These are phyloP conservation scores for Sterrhoptilus dennistouni DNA, from an alignment of 2,113 vertebrate genomes.

Conservation along the genomic window DNA sequence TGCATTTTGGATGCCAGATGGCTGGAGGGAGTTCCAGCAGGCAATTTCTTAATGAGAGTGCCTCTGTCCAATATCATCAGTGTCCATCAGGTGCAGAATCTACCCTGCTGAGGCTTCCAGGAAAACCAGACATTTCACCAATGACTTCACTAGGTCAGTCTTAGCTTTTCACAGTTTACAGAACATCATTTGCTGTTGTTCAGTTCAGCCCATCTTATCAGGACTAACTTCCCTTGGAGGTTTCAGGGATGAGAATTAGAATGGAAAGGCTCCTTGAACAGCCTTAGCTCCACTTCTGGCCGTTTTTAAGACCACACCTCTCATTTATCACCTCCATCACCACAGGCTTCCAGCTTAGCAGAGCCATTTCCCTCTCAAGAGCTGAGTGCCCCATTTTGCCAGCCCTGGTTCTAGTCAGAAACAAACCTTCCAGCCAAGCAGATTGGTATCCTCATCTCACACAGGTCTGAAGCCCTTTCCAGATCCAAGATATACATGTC, in stretches of 20 bases:
- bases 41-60: slow-evolving; percentile 27
- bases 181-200: background rate
- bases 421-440: background rate
- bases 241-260: background rate
- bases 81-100: background rate
- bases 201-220: background rate
- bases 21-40: slow-evolving; percentile 28
- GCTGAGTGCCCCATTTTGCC: background rate
- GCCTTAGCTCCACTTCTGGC: background rate
- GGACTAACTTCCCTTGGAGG: background rate
- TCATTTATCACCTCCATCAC: accelerated
- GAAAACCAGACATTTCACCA: background rate
- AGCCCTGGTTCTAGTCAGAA: background rate
- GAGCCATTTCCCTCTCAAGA: background rate
- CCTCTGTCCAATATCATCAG: background rate
- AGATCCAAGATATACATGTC: accelerated
- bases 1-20: slow-evolving; percentile 41
- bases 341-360: background rate
- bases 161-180: background rate
- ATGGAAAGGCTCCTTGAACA: background rate
- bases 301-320: background rate
- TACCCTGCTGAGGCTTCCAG: slow-evolving; percentile 16
- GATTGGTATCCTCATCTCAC: background rate
- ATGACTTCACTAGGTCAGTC: background rate
- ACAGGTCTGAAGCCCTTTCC: background rate